Percentiles rank a stretch among this genome's conserved stretches.
Evolutionary conservation across 2,888 invertebrate species (phyloP).

Genomic region (Campoplex capitator): DNA sequence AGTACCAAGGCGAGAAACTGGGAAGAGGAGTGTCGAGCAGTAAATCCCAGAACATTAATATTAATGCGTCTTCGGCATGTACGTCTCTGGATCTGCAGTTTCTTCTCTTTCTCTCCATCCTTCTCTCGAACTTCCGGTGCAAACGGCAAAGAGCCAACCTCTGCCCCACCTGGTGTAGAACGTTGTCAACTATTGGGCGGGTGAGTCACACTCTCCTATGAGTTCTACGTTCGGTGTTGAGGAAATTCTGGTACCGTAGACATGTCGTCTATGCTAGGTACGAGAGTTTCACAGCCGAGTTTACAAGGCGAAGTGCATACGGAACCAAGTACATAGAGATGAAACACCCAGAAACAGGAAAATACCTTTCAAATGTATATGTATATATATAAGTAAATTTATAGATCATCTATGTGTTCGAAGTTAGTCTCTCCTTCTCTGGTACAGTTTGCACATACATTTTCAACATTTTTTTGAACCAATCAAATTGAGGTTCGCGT

Average conservation of each 20-base stretch:
- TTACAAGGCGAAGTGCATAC: constrained; percentile 74
- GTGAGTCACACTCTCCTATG: constrained; percentile 30
- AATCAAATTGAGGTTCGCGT: neutral
- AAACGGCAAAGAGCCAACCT: constrained; percentile 48
- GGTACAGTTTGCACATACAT: neutral
- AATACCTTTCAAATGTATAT: neutral
- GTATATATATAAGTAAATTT: neutral
- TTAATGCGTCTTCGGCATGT: constrained; percentile 82
- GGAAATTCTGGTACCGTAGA: constrained; percentile 29
- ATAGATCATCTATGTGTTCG: neutral
- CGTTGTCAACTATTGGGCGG: constrained; percentile 43
- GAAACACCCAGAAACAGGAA: constrained; percentile 24
- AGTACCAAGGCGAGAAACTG: constrained; percentile 56
- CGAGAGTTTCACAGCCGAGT: constrained; percentile 71
- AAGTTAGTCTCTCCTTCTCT: neutral
- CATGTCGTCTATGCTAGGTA: constrained; percentile 66
- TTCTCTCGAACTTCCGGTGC: constrained; percentile 24
- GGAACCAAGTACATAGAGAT: constrained; percentile 54
- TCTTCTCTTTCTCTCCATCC: constrained; percentile 40
- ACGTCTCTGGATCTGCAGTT: constrained; percentile 60
- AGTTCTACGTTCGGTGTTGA: constrained; percentile 16
- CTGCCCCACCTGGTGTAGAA: constrained; percentile 59
- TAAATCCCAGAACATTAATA: constrained; percentile 82
- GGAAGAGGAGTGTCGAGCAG: constrained; percentile 75
- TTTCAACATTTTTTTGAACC: neutral